Evolutionary conservation across 1,140 invertebrate species (phyloP), one percentile per base, ranked within the genome.

Genomic region (Aphis gossypii): DNA sequence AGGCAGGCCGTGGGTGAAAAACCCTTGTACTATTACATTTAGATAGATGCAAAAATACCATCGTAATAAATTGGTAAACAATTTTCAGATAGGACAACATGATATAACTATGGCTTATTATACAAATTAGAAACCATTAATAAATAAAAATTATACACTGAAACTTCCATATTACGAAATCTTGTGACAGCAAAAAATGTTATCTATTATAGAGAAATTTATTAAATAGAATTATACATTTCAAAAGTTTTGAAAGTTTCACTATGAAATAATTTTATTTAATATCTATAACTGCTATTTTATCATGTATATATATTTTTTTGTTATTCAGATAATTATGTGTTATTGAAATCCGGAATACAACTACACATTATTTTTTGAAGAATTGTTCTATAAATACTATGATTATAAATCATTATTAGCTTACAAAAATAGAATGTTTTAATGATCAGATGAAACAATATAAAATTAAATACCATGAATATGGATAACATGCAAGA

Each of bases 381-480:
- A 87, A 87, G 84, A 87, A 46, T 30, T 87, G 4, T 25, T 86
- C 44, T n/a, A 48, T 84, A 38, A 38, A 23, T 23, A 0, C 35
- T 83, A 83, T 82, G 82, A 41, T 41, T 41, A 84, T 84, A 30
- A 25, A 84, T 41, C 23, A 84, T 82, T 41, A 76, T 83, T 38
- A 83, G 2, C 21, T 83, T 87, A 87, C 21, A 87, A 11, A 48
- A 87, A 18, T 87, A 89, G 14, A 90, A 68, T 91, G 30, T 41
- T 25, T 91, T 83, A 51, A n/a, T 92, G 44, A 92, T n/a, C 90
- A 83, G 35, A 92, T 92, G 90, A 92, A 68, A 68, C 14, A 76
- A 48, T 82, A 46, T 23, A 92, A 25, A 51, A 76, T 92, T 35
- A 92, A 92, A 51, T 92, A 92, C n/a, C 35, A 46, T 23, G 68